These are phyloP conservation scores for Nudaria mundana DNA, from an alignment of 2,888 invertebrate species.

Conservation along the genomic window DNA sequence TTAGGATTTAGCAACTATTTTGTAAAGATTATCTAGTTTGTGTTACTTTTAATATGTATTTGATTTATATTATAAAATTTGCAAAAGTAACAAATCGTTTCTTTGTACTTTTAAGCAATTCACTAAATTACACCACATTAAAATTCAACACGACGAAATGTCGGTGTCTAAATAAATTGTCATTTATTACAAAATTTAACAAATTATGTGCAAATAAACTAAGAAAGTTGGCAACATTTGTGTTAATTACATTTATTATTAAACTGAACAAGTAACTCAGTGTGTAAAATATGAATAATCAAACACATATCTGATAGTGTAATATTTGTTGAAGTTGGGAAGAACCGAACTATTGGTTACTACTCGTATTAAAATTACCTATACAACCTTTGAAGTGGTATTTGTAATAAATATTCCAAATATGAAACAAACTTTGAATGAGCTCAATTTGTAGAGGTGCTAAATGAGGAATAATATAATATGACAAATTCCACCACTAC, in stretches of 20 bases:
- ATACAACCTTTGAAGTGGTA: conserved; percentile 61
- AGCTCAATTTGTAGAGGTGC: conserved; percentile 29
- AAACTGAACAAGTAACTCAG: conserved; percentile 75
- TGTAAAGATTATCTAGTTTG: conserved; percentile 70
- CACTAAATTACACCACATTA: conserved; percentile 80
- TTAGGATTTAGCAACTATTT: conserved; percentile 74
- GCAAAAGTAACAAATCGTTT: conserved; percentile 86
- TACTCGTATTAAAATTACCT: conserved; percentile 43
- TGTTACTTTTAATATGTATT: conserved; percentile 72
- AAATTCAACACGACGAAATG: conserved; percentile 72
- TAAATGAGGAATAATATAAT: conserved; percentile 24
- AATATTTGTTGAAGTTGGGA: conserved; percentile 43
- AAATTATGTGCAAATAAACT: conserved; percentile 80
- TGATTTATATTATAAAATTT: conserved; percentile 84
- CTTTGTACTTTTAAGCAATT: conserved; percentile 87
- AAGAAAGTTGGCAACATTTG: conserved; percentile 76
- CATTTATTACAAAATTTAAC: conserved; percentile 75
- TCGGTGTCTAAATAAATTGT: conserved; percentile 76
- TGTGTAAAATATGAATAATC: conserved; percentile 75
- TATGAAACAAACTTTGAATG: conserved; percentile 20
- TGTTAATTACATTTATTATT: conserved; percentile 70
- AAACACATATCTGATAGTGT: conserved; percentile 59
- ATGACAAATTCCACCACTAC: conserved; percentile 12
- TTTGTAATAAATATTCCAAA: conserved; percentile 24
- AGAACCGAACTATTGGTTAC: conserved; percentile 45